These are phyloP conservation scores for Ornithoptera priamus DNA, from an alignment of 2,888 invertebrate genomes.

Conservation along the genomic window DNA sequence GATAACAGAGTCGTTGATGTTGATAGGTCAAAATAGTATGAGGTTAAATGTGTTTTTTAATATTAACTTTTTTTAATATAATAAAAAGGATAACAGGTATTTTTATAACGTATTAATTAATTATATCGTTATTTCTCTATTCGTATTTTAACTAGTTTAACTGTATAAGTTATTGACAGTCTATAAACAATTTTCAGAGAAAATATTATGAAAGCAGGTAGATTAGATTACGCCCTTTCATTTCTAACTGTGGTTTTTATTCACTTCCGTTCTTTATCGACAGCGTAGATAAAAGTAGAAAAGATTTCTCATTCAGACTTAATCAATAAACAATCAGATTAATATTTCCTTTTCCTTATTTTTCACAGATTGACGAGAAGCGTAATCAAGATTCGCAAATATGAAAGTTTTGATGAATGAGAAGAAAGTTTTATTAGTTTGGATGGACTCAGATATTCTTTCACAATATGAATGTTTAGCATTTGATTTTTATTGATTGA, in stretches of 20 bases:
- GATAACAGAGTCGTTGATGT: no score
- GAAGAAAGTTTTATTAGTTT: neutral
- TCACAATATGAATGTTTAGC: no score
- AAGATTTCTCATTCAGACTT: neutral
- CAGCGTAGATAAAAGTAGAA: neutral
- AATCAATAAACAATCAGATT: neutral
- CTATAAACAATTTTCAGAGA: neutral
- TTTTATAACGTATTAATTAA: no score
- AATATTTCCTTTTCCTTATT: neutral
- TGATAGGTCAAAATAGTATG: no score
- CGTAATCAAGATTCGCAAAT: no score
- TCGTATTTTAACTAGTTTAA: neutral
- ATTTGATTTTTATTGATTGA: no score
- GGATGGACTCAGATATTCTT: no score
- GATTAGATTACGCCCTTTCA: neutral
- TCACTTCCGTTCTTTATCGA: neutral
- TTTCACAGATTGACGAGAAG: neutral
- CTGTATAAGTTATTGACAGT: neutral
- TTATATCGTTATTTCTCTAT: no score
- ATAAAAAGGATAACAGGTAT: no score
- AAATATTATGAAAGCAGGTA: neutral
- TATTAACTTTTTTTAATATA: no score
- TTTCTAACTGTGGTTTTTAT: neutral
- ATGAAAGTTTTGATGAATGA: neutral
- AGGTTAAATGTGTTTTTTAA: no score